Evolutionary conservation across 2,888 invertebrate genomes (phyloP), one percentile per base, ranked within the genome.

Genomic region (Scaptodrosophila latifasciaeformis): DNA sequence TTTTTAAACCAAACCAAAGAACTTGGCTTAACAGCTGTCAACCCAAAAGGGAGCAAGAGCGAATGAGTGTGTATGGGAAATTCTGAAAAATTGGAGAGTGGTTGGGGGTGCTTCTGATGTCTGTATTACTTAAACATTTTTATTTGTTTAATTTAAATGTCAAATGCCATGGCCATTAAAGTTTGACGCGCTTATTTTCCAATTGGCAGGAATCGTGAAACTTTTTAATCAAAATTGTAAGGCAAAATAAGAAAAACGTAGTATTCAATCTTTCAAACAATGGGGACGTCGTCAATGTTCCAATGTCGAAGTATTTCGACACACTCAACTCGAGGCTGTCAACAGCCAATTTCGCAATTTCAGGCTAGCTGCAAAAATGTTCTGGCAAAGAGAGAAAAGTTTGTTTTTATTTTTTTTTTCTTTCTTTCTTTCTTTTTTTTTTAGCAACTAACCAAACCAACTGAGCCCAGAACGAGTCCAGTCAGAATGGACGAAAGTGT

Each of bases 261-360:
- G 61, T 75, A 75, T 64, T 75, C 69, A 71, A 71, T 71, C 76
- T 68, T 48, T 52, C 66, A 66, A 75, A 75, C 64, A n/a, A n/a
- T n/a, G n/a, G n/a, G n/a, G n/a, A n/a, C n/a, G n/a, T n/a, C n/a
- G n/a, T n/a, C n/a, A n/a, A n/a, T n/a, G n/a, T n/a, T n/a, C n/a
- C n/a, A n/a, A n/a, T n/a, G 79, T 71, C 71, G 56, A 75, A 78
- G 72, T 66, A 63, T 62, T 77, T 75, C 75, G 62, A 65, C 78
- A 70, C 67, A 70, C 78, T 70, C 65, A 53, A 77, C 57, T 64
- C 52, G 56, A 53, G 45, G 59, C 81, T 78, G 81, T 81, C 76
- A 76, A 76, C 81, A 78, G 81, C 65, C 81, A 76, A 76, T 76
- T 81, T 69, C 37, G 57, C 44, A 59, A 59, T 54, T 64, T 62